Conservation (phyloP, 2,113 vertebrate species). For the Campylomormyrus tamandua region DNA sequence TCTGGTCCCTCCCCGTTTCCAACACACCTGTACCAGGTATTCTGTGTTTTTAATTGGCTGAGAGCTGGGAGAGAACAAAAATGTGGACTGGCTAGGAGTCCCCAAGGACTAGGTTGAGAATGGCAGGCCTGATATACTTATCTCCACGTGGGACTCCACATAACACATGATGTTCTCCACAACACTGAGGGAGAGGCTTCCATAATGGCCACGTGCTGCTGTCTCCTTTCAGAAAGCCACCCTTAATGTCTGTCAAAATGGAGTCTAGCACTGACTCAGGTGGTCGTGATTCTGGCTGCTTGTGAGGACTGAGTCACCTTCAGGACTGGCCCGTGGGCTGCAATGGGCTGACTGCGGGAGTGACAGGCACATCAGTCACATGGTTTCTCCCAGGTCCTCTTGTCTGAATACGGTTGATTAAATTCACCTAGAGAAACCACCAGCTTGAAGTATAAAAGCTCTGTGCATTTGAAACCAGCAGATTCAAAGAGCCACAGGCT, state of each 20-base stretch:
- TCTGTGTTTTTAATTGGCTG: not conserved
- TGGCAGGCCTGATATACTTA: not conserved
- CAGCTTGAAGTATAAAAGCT: not conserved
- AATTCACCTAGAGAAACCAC: not conserved
- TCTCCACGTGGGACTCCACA: not conserved
- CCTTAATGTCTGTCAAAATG: not conserved
- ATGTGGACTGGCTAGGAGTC: not conserved
- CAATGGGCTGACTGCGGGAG: not conserved
- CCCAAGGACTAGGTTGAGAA: not conserved
- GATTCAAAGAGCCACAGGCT: not conserved
- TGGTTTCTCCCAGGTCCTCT: not conserved
- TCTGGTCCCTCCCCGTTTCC: not conserved
- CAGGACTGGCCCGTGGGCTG: not conserved
- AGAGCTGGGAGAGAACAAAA: not conserved
- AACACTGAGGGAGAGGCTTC: not conserved
- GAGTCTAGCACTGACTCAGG: not conserved
- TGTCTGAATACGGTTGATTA: not conserved
- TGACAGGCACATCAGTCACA: not conserved
- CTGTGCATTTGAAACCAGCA: not conserved
- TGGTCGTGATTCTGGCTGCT: not conserved
- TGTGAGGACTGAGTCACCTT: not conserved
- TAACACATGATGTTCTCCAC: not conserved
- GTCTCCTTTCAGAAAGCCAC: not conserved
- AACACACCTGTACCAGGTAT: not conserved
- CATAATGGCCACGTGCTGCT: not conserved